Base-by-base conservation (phyloP, 2,888 invertebrate genomes). In the Dorcus hopei region DNA sequence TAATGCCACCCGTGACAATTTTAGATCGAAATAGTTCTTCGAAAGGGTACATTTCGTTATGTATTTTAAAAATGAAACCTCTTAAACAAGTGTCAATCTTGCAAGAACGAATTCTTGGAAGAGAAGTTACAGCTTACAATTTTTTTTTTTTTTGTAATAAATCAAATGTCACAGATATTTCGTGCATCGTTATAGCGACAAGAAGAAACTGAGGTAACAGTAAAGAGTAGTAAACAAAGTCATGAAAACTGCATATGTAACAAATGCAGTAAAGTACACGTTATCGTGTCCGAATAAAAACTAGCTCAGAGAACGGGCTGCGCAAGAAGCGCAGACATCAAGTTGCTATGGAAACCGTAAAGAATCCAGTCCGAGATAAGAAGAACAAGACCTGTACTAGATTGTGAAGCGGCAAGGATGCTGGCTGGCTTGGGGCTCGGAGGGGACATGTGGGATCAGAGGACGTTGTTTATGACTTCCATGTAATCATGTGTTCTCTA, bases 291-390 rank as follows among this genome's bases (percentile, higher is more conserved):
- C 45, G 23, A 45, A 45, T 45, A 45, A 45, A 45, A 45, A 45
- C 45, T 45, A 42, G 14, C 11, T 45, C n/a, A 43, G 50, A 49
- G 50, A 33, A 50, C 43, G 51, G 52, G 48, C 52, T 52, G 57
- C 57, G 57, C 57, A 52, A 57, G 57, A 57, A 52, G 52, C 52
- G 45, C 52, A 57, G 57, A 57, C 57, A 57, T 57, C 52, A 33
- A 39, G 57, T 57, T 57, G 41, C 57, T 42, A 57, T 57, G 57
- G 57, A 52, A 57, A 57, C 57, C 48, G 41, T 57, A 57, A 57
- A 57, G 57, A 57, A 57, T 57, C 57, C 57, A 57, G 57, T 52
- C 51, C 57, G 52, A 52, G 57, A 57, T 57, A 57, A 57, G 57
- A 57, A 57, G 52, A 57, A 57, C 57, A 57, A 52, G 57, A 57